Evolutionary conservation across 1,140 invertebrate genomes (phyloP), one percentile per base, ranked within the genome.

Genomic region (Scaptodrosophila lebanonensis): DNA sequence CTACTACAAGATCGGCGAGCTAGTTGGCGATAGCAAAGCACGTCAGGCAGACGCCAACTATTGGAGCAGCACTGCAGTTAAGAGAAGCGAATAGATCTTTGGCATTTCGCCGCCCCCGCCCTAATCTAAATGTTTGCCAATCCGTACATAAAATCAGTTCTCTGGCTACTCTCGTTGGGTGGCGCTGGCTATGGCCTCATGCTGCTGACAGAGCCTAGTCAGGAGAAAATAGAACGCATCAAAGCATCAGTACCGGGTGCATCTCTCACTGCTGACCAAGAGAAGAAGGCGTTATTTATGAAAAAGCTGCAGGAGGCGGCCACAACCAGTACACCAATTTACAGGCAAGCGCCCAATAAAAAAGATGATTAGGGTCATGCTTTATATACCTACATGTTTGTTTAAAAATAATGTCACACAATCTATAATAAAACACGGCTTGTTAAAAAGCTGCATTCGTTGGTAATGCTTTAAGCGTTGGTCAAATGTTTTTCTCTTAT

Each of bases 1-100:
- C 11, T 92, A 91, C 70, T 92, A 92, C 69, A 87, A 86, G 66
- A 54, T 91, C n/a, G 90, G 90, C 29, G 90, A 91, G 70, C 84
- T 83, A 15, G 51, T 91, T 8, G 87, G 88, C 8, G 86, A 88
- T n/a, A 88, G 85, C 25, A 88, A 88, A 22, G 88, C 87, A 15
- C 86, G 90, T 39, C 84, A 90, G 43, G 59, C 88, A 17, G 90
- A 91, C 67, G 71, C 87, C 3, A 83, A 75, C 61, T 82, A 88
- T 54, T 91, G 90, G 90, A 75, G 75, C 40, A 15, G 22, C 52
- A 36, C 35, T 12, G n/a, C 45, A 64, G 39, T 29, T 64, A 58
- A 61, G 25, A 71, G 64, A n/a, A 60, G 32, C 32, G 58, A 84
- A 18, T 71, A 67, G 32, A 3, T 13, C 27, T 2, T n/a, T n/a